phyloP scores from a whole-genome alignment of 1,140 invertebrate species.

The Zaprionus lachaisei region DNA sequence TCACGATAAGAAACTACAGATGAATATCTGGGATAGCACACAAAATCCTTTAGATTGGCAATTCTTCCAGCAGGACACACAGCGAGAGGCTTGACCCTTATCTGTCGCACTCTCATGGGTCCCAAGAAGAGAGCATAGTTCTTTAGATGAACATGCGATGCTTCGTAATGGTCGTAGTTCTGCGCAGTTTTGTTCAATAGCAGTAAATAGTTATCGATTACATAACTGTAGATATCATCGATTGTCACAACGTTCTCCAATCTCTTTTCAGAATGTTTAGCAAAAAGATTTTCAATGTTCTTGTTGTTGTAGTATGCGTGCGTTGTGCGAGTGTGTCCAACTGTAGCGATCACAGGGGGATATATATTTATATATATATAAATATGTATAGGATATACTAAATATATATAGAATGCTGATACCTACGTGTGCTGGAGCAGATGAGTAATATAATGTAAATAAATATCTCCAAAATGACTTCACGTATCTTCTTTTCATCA shows the following conservation, averaged over 20 bases:
- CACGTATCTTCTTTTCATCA: background rate
- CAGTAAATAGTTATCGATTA: background rate
- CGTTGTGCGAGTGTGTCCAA: background rate
- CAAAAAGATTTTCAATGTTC: background rate
- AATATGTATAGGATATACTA: background rate
- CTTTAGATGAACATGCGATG: background rate
- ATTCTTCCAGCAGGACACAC: background rate
- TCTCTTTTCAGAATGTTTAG: background rate
- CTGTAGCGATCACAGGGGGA: background rate
- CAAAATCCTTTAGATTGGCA: background rate
- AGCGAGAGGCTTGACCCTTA: background rate
- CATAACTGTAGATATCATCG: background rate
- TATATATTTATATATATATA: background rate
- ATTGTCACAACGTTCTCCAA: background rate
- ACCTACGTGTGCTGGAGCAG: background rate
- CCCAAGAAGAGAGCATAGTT: constrained; percentile 9
- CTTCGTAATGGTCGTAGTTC: too few species aligned
- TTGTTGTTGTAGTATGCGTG: background rate
- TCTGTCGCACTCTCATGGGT: constrained; percentile 18
- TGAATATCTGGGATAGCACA: constrained; percentile 6
- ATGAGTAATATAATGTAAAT: background rate
- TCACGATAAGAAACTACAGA: background rate
- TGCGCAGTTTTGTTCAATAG: background rate
- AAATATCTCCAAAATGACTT: background rate
- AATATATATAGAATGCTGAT: background rate